Evolutionary conservation across 2,797 vertebrate species (phyloP).

Genomic region (Scolopax bukidnonensis): DNA sequence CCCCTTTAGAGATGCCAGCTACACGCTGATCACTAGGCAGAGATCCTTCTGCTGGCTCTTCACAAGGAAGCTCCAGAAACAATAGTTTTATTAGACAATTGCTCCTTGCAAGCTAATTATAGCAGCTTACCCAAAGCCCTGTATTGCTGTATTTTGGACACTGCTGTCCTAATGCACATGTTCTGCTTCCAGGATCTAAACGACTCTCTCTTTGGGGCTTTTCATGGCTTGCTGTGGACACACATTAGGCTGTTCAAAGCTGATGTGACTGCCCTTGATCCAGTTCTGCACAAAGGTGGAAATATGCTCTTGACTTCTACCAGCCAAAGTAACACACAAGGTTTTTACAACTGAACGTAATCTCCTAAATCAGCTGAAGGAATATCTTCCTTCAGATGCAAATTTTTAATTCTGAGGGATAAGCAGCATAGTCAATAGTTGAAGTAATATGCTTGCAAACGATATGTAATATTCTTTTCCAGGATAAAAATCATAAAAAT

Average conservation of each 20-base stretch:
- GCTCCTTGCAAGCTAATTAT: not conserved
- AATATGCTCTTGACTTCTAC: not conserved
- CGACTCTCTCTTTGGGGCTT: not conserved
- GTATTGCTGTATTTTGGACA: not conserved
- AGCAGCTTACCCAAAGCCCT: not conserved
- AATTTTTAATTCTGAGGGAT: not conserved
- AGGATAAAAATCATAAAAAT: not conserved
- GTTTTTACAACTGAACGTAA: not conserved
- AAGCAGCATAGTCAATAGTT: not conserved
- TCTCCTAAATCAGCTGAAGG: not conserved
- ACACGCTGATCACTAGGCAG: not conserved
- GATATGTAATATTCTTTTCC: not conserved
- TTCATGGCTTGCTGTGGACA: not conserved
- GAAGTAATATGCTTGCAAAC: not conserved
- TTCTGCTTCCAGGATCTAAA: not conserved
- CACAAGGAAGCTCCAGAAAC: not conserved
- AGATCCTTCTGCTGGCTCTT: not conserved
- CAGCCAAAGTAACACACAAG: not conserved
- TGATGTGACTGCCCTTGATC: not conserved
- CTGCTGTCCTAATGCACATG: not conserved
- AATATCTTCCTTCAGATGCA: not conserved
- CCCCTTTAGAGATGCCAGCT: not conserved
- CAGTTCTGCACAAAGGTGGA: not conserved
- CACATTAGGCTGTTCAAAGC: not conserved
- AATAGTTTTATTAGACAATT: not conserved